Base-by-base conservation (phyloP, 2,888 invertebrate genomes). In the Hyalella azteca region DNA sequence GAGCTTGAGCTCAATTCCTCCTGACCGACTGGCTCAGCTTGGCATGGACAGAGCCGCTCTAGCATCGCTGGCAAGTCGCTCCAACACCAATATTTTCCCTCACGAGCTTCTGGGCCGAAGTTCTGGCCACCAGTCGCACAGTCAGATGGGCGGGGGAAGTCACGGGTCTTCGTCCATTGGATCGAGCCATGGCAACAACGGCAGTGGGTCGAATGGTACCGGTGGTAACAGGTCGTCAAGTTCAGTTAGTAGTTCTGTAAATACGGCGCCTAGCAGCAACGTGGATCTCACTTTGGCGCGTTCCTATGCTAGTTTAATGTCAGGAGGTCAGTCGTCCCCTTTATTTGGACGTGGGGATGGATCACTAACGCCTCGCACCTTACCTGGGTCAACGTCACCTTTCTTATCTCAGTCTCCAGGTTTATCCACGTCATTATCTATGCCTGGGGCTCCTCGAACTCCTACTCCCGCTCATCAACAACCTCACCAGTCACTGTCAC, bases 391-490 rank as follows among this genome's bases (percentile, higher is more conserved):
- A 9, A 77, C 83, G 29, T 83, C 83, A 15, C 83, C 83, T 26
- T 83, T 83, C 75, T 60, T 83, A 15, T 79, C 83, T 22, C 83
- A 83, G 76, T 83, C 83, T 36, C 83, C 83, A 26, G 83, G 83
- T 19, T 48, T 83, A 49, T 73, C 79, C 60, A 77, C 81, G 15
- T 80, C 83, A n/a, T 59, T 83, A 26, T 79, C 81, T 22, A 78
- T 83, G 73, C 80, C 83, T 15, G 81, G 83, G 36, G 81, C 83
- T 26, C 80, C 81, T 15, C 80, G 83, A 32, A 83, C 83, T 78
- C 83, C 83, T 13, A 83, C 83, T 39, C 81, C 83, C 15, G 83
- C 83, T 11, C 83, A 83, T 45, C 83, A 83, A 49, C 83, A 83
- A 60, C 80, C 82, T 49, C 82, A 82, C 73, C 82, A 82, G 40